Base-by-base conservation (phyloP, 2,113 vertebrate species). In the Lepus timidus region DNA sequence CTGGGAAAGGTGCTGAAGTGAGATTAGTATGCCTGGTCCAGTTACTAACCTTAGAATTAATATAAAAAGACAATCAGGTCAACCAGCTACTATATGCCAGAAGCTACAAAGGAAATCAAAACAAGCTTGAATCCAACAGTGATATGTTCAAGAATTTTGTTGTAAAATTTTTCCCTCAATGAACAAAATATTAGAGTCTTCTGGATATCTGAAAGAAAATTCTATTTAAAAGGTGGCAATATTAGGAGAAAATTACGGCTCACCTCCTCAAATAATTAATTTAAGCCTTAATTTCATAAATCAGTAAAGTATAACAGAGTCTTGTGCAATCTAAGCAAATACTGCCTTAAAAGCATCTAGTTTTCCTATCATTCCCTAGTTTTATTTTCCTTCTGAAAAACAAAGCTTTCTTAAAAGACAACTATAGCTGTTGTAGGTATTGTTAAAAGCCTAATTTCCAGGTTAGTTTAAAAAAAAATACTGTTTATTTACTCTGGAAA, bases 41-140 rank as follows among this genome's bases (percentile, higher is more conserved):
- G 75, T 25, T 75, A 96, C 67, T 75, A 86, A 96, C 85, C 83
- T 96, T 92, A 92, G 73, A 95, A 70, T 29, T 88, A 79, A 93
- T 95, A 78, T 33, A 65, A 84, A 76, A 91, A 88, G 62, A 88
- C 29, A 82, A 83, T 91, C n/a, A 94, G 65, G 29, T 64, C 62
- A 94, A 95, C 73, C 83, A 94, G 85, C 68, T 88, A 93, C 51
- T 95, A 55, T 58, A 96, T 75, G 36, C 36, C n/a, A 90, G n/a
- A 33, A 90, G 36, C 81, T 93, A 96, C 8, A 6, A 96, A 96
- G 86, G 52, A 94, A 96, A 96, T 22, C 51, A 95, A 22, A 94
- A 80, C 81, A 92, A 97, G 92, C 61, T 55, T 83, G n/a, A 96
- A 91, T 92, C n/a, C 78, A 95, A 92, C 82, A 96, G 20, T 33